phyloP scores from a whole-genome alignment of 35 echinoderm and acorn worm species.

The Ptychodera flava region DNA sequence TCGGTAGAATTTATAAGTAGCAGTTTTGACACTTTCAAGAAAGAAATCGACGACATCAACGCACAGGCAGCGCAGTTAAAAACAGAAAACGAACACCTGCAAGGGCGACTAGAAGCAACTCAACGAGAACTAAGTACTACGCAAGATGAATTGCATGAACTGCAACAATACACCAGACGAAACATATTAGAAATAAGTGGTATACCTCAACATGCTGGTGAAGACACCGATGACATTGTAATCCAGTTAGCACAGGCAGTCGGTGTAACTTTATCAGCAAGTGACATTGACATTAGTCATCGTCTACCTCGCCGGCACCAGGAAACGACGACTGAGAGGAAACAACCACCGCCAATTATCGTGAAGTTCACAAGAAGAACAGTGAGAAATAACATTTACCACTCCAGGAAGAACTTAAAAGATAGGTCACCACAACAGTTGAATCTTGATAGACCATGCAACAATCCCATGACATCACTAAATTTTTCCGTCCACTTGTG shows the following conservation, averaged over 20 bases:
- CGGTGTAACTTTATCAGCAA: background rate
- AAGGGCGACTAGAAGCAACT: background rate
- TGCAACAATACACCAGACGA: background rate
- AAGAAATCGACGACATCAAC: background rate
- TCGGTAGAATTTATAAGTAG: background rate
- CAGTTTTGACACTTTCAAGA: background rate
- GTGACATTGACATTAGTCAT: background rate
- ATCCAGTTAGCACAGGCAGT: background rate
- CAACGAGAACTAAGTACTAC: background rate
- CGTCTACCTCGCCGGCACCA: background rate
- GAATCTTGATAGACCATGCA: background rate
- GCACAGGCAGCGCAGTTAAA: background rate
- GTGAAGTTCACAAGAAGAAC: background rate
- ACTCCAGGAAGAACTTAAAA: background rate
- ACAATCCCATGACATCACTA: too few relatives aligned
- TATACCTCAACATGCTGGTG: background rate
- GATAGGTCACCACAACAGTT: background rate
- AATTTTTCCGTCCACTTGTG: too few relatives aligned
- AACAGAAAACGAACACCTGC: background rate
- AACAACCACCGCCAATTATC: background rate
- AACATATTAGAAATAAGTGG: background rate
- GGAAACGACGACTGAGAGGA: background rate
- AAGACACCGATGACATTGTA: background rate
- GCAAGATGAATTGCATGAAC: background rate
- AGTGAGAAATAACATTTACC: background rate